Evolutionary conservation across 2,797 vertebrate genomes (phyloP).

Genomic region (Tolypeutes matacus): DNA sequence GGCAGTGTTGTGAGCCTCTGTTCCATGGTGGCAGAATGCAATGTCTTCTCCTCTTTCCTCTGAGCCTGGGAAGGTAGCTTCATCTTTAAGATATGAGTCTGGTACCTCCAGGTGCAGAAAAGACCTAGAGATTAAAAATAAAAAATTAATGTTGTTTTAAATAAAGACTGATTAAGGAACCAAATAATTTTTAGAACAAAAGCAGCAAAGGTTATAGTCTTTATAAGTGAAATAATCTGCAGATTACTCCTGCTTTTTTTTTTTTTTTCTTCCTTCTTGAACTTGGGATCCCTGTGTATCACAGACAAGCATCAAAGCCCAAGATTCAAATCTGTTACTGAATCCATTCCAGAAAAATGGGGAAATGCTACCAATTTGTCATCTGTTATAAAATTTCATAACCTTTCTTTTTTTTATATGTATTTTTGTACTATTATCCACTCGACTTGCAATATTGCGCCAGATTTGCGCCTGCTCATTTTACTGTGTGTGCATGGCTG

Average conservation of each 20-base stretch:
- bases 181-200: constrained; percentile 61
- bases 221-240: not conserved
- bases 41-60: constrained; percentile 23
- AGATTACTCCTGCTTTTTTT: constrained; percentile 14
- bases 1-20: constrained; percentile 64
- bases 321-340: constrained; percentile 75
- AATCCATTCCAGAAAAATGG: constrained; percentile 76
- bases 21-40: constrained; percentile 49
- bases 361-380: constrained; percentile 76
- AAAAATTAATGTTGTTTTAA: constrained; percentile 49
- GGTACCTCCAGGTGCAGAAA: not conserved
- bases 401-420: constrained; percentile 73
- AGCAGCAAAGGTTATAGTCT: constrained; percentile 9
- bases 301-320: constrained; percentile 73
- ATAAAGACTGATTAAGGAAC: constrained; percentile 37
- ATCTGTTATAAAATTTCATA: constrained; percentile 80
- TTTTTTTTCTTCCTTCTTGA: constrained; percentile 60
- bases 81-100: constrained; percentile 51
- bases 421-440: constrained; percentile 81
- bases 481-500: constrained; percentile 53
- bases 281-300: constrained; percentile 83
- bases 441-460: constrained; percentile 50
- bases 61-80: constrained; percentile 64
- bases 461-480: constrained; percentile 82
- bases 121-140: constrained; percentile 18